Conservation (phyloP, 2,888 invertebrate genomes). For the Ennomos quercinarius region DNA sequence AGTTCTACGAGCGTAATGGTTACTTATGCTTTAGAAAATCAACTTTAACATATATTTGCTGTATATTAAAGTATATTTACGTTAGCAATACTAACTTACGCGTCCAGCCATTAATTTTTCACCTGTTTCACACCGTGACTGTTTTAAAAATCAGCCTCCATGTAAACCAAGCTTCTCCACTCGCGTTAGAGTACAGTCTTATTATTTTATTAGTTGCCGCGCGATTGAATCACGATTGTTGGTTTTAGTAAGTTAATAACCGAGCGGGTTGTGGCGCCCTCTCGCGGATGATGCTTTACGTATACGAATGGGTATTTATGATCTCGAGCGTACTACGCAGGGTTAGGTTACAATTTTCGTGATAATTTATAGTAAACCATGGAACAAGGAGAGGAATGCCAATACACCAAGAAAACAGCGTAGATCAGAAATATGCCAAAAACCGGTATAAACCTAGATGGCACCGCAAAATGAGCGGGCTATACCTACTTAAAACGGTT, state of each 20-base stretch:
- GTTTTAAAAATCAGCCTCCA: conserved; percentile 39
- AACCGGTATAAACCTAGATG: too few relatives aligned
- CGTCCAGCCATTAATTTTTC: too few relatives aligned
- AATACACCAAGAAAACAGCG: too few relatives aligned
- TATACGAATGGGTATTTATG: conserved; percentile 29
- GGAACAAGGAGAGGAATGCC: too few relatives aligned
- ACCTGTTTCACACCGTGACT: too few relatives aligned
- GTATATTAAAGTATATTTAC: not conserved
- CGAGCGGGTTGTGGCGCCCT: conserved; percentile 58
- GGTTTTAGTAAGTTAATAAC: conserved; percentile 83
- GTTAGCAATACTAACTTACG: not conserved
- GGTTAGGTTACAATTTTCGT: conserved; percentile 24
- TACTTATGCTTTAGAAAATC: too few relatives aligned
- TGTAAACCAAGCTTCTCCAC: conserved; percentile 59
- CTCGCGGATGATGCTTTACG: conserved; percentile 34
- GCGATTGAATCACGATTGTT: conserved; percentile 85
- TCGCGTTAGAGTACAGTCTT: conserved; percentile 71
- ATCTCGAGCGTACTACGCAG: conserved; percentile 34
- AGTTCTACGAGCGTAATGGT: too few relatives aligned
- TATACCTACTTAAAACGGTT: too few relatives aligned
- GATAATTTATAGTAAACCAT: too few relatives aligned
- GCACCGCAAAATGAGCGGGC: too few relatives aligned
- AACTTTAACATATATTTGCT: not conserved
- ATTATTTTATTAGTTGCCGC: conserved; percentile 85
- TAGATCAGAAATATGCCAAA: too few relatives aligned